Conservation (phyloP, 2,888 invertebrate genomes). For the Lampropteryx suffumata region DNA sequence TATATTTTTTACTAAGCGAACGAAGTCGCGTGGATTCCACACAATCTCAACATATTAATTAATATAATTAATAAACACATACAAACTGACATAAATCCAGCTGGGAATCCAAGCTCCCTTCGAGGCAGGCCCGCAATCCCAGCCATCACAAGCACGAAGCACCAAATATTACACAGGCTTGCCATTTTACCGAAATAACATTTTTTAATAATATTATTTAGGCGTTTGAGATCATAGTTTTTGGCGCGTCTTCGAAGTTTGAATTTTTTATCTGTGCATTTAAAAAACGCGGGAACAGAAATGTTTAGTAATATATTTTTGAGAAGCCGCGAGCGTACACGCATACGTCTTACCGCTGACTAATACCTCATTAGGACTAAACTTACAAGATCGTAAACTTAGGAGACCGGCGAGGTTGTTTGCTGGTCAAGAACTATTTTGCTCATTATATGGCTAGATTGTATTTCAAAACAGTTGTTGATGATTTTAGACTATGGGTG, state of each 20-base stretch:
- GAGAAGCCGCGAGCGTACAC: slow-evolving; percentile 37
- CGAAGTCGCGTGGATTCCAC: too few relatives aligned
- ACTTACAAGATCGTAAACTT: slow-evolving; percentile 10
- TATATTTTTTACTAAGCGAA: too few relatives aligned
- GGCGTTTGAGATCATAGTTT: slow-evolving; percentile 1
- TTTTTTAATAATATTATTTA: slow-evolving; percentile 5
- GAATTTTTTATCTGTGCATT: background rate
- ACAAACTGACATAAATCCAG: slow-evolving; percentile 72
- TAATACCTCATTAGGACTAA: slow-evolving; percentile 25
- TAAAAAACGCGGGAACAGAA: slow-evolving; percentile 19
- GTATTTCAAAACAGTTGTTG: slow-evolving; percentile 19
- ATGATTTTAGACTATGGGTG: background rate
- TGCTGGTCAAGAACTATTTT: slow-evolving; percentile 12
- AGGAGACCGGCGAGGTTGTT: slow-evolving; percentile 19
- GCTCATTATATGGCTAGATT: slow-evolving; percentile 18
- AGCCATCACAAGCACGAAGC: slow-evolving; percentile 30
- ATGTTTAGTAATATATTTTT: slow-evolving; percentile 21
- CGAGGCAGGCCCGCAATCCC: slow-evolving; percentile 38
- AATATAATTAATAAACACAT: slow-evolving; percentile 41
- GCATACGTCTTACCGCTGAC: slow-evolving; percentile 35
- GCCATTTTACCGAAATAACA: slow-evolving; percentile 26
- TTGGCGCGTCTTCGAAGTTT: background rate
- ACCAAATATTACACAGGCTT: slow-evolving; percentile 16
- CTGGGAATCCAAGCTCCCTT: slow-evolving; percentile 61
- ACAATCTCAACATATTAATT: too few relatives aligned